Percentiles rank a stretch among this genome's conserved stretches.
Evolutionary conservation across 2,113 vertebrate species (phyloP).

Genomic region (Pelodiscus sinensis): DNA sequence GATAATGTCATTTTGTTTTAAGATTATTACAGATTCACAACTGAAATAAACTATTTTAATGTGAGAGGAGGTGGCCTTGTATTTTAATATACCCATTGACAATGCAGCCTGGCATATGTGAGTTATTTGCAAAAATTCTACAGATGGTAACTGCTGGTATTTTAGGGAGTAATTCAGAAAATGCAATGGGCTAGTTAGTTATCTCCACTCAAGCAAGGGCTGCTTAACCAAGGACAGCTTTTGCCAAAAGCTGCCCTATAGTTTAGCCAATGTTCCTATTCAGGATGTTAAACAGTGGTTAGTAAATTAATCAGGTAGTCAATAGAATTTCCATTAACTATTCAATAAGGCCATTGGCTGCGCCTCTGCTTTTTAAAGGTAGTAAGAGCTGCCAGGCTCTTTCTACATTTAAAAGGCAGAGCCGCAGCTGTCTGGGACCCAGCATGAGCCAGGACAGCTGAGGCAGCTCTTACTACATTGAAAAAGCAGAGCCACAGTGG

Average conservation of each 20-base stretch:
- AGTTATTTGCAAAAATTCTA: accelerated
- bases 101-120: accelerated
- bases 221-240: not conserved
- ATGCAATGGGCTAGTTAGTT: not conserved
- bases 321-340: no score
- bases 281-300: no score
- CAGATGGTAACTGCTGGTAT: accelerated
- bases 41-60: conserved; percentile 87
- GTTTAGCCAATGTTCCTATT: accelerated
- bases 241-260: not conserved
- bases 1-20: conserved; percentile 76
- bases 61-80: conserved; percentile 64
- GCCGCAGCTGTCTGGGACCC: no score
- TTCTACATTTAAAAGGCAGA: no score
- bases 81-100: not conserved
- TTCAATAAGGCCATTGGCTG: no score
- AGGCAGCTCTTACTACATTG: no score
- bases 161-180: not conserved
- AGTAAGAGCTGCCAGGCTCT: no score
- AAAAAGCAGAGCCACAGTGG: no score
- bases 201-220: not conserved
- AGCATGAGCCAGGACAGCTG: no score
- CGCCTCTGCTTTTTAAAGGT: no score
- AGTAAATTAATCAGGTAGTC: no score
- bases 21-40: conserved; percentile 71